phyloP scores from a whole-genome alignment of 2,797 vertebrate genomes.

The Pseudochirops cupreus region DNA sequence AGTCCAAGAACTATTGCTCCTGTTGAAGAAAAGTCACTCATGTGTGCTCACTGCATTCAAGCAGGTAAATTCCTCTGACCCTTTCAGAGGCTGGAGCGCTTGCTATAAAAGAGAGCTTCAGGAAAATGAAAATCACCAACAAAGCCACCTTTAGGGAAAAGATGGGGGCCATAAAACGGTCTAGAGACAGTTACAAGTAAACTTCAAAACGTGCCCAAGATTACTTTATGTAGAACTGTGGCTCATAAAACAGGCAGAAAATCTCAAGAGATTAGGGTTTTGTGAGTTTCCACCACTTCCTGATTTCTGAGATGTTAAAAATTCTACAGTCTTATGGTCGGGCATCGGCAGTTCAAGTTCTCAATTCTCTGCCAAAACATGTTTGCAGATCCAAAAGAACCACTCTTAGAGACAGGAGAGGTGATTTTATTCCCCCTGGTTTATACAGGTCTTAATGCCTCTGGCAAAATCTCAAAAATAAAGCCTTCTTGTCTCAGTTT shows the following conservation, averaged over 20 bases:
- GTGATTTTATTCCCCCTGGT: neutral
- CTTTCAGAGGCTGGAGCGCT: slow-evolving; percentile 12
- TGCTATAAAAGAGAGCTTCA: slow-evolving; percentile 20
- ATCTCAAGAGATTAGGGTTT: slow-evolving; percentile 44
- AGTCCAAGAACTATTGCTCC: neutral
- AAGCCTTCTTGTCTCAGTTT: neutral
- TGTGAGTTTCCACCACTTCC: slow-evolving; percentile 29
- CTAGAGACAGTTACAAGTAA: slow-evolving; percentile 4
- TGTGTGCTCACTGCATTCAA: neutral
- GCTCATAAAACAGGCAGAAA: slow-evolving; percentile 54
- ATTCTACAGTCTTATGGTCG: neutral
- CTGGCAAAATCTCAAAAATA: neutral
- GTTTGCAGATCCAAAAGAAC: neutral
- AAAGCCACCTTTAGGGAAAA: slow-evolving; percentile 1
- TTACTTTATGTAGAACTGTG: slow-evolving; percentile 49
- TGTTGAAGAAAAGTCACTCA: slow-evolving; percentile 43
- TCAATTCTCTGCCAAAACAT: neutral
- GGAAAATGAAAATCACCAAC: neutral
- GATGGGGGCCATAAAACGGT: slow-evolving; percentile 41
- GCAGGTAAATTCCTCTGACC: neutral
- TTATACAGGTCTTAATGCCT: neutral
- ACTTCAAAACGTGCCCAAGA: slow-evolving; percentile 27
- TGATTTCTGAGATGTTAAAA: slow-evolving; percentile 31
- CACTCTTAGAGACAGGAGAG: neutral
- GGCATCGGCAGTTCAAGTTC: neutral